These are phyloP conservation scores for Loxodonta africana DNA, from an alignment of 2,113 vertebrate genomes.

Conservation along the genomic window DNA sequence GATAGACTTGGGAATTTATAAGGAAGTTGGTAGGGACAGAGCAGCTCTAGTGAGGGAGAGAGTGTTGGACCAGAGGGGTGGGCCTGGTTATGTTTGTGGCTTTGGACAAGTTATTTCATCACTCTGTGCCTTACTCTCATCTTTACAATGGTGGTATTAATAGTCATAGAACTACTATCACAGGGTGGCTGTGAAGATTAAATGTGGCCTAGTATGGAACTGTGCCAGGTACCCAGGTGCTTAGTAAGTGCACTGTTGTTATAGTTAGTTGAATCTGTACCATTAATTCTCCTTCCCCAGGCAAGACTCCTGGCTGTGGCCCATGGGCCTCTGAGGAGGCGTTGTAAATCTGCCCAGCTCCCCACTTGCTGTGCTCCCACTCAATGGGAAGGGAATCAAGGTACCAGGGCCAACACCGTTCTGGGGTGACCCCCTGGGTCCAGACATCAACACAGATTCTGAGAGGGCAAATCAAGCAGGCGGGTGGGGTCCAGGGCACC, in stretches of 20 bases:
- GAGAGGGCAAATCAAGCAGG: conserved; percentile 53
- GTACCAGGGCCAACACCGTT: conserved; percentile 60
- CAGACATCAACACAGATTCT: conserved; percentile 21
- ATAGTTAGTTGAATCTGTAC: conserved; percentile 48
- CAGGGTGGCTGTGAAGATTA: not conserved
- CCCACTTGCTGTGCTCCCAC: conserved; percentile 72
- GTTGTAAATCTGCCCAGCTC: conserved; percentile 66
- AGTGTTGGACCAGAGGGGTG: not conserved
- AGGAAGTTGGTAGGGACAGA: conserved; percentile 41
- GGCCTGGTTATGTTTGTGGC: not conserved
- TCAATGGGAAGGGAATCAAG: conserved; percentile 84
- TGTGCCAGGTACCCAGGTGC: conserved; percentile 55
- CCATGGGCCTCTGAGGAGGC: conserved; percentile 83
- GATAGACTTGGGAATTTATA: not conserved
- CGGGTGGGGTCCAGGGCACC: conserved; percentile 15
- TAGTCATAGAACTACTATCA: not conserved
- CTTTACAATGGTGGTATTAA: not conserved
- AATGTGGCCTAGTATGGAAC: not conserved
- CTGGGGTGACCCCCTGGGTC: not conserved
- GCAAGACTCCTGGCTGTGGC: conserved; percentile 69
- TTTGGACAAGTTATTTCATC: not conserved
- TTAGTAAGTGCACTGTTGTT: conserved; percentile 38
- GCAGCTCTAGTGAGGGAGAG: not conserved
- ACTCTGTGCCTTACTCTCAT: conserved; percentile 16
- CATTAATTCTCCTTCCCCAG: conserved; percentile 70